A percentile compares a stretch with the other conserved stretches of the same genome.
These are phyloP conservation scores for Aplodontia rufa DNA, from an alignment of 2,113 vertebrate genomes.

Conservation along the genomic window DNA sequence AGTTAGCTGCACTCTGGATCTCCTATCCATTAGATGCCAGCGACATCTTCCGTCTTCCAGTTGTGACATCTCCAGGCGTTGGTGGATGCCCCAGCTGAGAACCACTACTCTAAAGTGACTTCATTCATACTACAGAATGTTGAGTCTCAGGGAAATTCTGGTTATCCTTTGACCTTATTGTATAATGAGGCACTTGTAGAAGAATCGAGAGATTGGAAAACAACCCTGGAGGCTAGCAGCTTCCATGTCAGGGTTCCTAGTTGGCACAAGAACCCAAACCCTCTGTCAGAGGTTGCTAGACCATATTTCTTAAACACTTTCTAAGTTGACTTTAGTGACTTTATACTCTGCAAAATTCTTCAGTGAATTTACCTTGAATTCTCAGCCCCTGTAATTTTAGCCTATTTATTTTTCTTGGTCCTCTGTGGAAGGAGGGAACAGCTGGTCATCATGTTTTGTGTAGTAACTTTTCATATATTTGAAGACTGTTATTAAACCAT, in stretches of 20 bases:
- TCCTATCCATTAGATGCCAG: background rate
- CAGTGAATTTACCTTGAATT: constrained; percentile 42
- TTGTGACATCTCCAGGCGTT: background rate
- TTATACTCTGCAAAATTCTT: constrained; percentile 46
- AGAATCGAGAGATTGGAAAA: background rate
- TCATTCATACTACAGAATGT: background rate
- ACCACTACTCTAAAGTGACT: background rate
- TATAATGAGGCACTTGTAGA: background rate
- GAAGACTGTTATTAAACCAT: constrained; percentile 73
- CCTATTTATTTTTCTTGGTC: constrained; percentile 65
- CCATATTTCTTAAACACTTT: background rate
- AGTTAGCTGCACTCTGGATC: background rate
- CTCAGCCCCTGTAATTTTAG: constrained; percentile 63
- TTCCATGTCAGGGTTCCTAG: background rate
- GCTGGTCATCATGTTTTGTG: constrained; percentile 68
- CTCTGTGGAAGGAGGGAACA: constrained; percentile 64
- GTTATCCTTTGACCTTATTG: background rate
- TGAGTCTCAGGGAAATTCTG: background rate
- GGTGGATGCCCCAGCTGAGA: background rate
- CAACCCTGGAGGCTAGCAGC: background rate
- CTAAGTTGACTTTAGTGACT: constrained; percentile 18
- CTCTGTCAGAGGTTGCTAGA: background rate
- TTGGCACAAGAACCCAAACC: background rate
- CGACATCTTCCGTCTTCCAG: background rate
- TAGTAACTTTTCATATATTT: constrained; percentile 76